Evolutionary conservation across 23 tunicate species (phyloP).

Genomic region (Phallusia fumigata): DNA sequence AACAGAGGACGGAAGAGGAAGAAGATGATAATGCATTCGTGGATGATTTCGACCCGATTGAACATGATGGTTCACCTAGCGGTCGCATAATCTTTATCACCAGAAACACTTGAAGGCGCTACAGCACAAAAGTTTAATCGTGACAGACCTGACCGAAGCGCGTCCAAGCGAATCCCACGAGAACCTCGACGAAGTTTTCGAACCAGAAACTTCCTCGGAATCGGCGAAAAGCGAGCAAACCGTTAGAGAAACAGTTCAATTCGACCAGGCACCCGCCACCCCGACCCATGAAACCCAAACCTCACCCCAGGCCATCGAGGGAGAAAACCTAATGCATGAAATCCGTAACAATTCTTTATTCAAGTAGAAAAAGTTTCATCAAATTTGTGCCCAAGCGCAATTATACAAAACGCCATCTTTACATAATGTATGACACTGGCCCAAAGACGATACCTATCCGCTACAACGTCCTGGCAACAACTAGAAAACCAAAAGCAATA

Average conservation of each 20-base stretch:
- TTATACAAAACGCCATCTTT: no score
- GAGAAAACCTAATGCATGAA: no score
- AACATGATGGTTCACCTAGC: slow-evolving; percentile 33
- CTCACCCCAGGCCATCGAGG: no score
- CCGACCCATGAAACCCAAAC: background rate
- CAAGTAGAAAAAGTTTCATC: no score
- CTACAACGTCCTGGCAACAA: no score
- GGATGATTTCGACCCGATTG: slow-evolving; percentile 74
- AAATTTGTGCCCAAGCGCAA: no score
- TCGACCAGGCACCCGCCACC: background rate
- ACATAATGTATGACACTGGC: no score
- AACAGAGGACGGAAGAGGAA: slow-evolving; percentile 51
- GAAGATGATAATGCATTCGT: slow-evolving; percentile 46
- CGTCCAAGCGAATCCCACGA: background rate
- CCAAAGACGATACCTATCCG: no score
- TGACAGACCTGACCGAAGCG: slow-evolving; percentile 39
- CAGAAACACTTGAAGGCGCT: slow-evolving; percentile 79
- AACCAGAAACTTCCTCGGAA: slow-evolving; percentile 11
- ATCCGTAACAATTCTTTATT: background rate
- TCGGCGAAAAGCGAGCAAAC: background rate
- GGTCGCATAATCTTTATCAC: slow-evolving; percentile 47
- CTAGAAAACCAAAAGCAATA: no score
- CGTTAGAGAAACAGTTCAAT: background rate
- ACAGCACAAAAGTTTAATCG: slow-evolving; percentile 66
- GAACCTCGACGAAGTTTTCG: background rate